Base-by-base conservation (phyloP, 2,888 invertebrate genomes). In the Lochmaea capreae region DNA sequence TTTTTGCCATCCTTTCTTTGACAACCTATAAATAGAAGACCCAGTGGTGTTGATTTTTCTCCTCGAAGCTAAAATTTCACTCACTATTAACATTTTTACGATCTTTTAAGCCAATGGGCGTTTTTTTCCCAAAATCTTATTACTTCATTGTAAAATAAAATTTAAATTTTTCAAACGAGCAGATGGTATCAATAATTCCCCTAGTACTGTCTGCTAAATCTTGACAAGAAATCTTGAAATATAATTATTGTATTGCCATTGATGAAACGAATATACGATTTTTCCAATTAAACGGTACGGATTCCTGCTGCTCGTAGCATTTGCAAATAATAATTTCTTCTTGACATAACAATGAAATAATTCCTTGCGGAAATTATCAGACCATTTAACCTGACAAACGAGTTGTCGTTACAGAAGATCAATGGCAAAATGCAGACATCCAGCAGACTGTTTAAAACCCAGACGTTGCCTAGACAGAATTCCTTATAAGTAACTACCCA, bases 381-480 rank as follows among this genome's bases (percentile, higher is more conserved):
- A 46, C 33, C 18, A 42, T 62, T 62, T 62, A 62, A 62, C 62
- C 39, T 62, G 62, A 62, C 62, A 62, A 62, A 62, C 62, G 39
- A 62, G 62, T 62, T 62, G 42, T 62, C 62, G 26, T 39, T 16
- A 9, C 46, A 33, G n/a, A 63, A 62, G 42, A 73, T 69, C 76
- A 67, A 76, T 74, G 71, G 75, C 69, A 71, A 72, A 77, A 76
- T 69, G 72, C 72, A 70, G 72, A 73, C 76, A 65, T 62, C 49
- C 57, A 69, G 68, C 73, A 73, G 75, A 75, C 72, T 59, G 72
- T 59, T 70, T 57, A 65, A 67, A 49, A 69, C 73, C 69, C 72
- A 78, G 78, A 78, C 79, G 65, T 59, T 63, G 75, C 73, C 76
- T 77, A 79, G 77, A 79, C 79, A 63, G 73, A 70, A 72, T 74